Percentiles rank a stretch among this genome's conserved stretches.
phyloP scores from a whole-genome alignment of 2,888 invertebrate genomes.

The Stegophylla sp. region DNA sequence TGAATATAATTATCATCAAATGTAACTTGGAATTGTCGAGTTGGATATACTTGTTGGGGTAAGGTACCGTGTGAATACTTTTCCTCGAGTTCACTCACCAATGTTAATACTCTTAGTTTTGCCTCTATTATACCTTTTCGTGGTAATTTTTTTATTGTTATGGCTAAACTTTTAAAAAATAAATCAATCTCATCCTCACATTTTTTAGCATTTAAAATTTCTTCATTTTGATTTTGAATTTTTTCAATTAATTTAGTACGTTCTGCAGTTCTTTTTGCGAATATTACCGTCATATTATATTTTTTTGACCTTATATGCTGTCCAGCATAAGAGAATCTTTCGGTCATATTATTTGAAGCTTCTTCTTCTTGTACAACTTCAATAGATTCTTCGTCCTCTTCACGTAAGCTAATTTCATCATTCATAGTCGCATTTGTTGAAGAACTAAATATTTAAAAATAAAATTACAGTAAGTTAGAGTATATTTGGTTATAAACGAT shows the following conservation, averaged over 20 bases:
- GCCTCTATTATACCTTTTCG: neutral
- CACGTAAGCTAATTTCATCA: too few relatives aligned
- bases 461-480: too few relatives aligned
- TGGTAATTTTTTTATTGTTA: neutral
- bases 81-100: too few relatives aligned
- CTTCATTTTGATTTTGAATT: neutral
- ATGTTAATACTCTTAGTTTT: too few relatives aligned
- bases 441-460: too few relatives aligned
- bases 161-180: neutral
- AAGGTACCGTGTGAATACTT: too few relatives aligned
- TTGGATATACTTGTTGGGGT: too few relatives aligned
- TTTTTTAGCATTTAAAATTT: neutral
- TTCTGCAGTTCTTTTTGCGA: neutral
- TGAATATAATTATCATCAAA: too few relatives aligned
- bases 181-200: neutral
- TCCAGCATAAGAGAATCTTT: neutral
- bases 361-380: neutral
- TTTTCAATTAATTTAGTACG: constrained; percentile 1
- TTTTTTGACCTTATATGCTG: neutral
- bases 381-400: neutral
- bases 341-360: neutral
- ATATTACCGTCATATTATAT: neutral
- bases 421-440: too few relatives aligned
- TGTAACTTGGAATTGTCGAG: too few relatives aligned
- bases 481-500: too few relatives aligned